Conservation (phyloP, 2,888 invertebrate species). For the Automeris io region DNA sequence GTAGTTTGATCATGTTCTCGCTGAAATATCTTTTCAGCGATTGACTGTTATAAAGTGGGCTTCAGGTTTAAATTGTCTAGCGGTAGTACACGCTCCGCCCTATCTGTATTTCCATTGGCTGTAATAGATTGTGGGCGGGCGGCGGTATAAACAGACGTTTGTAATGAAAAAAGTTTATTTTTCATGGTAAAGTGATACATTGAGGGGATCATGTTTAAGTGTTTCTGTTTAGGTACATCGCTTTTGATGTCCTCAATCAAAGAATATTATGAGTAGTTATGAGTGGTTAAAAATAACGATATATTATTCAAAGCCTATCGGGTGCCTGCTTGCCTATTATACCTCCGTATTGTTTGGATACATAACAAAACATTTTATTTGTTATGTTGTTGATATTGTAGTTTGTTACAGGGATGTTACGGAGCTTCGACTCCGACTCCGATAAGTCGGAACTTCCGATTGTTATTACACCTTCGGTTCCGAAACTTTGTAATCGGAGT, state of each 20-base stretch:
- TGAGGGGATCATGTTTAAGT: slow-evolving; percentile 32
- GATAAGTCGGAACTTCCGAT: no score
- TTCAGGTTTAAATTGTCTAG: slow-evolving; percentile 43
- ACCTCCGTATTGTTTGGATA: no score
- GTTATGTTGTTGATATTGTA: no score
- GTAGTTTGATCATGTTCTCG: slow-evolving; percentile 39
- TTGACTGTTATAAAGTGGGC: slow-evolving; percentile 48
- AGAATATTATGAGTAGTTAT: slow-evolving; percentile 17
- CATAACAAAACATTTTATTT: no score
- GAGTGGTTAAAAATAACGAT: slow-evolving; percentile 17
- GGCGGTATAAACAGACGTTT: slow-evolving; percentile 11
- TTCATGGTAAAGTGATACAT: slow-evolving; percentile 50
- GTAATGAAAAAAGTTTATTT: slow-evolving; percentile 29
- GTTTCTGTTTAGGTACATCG: slow-evolving; percentile 26
- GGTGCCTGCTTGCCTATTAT: no score
- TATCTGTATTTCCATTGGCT: slow-evolving; percentile 39
- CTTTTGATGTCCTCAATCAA: slow-evolving; percentile 28
- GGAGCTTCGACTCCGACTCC: no score
- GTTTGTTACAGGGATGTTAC: no score
- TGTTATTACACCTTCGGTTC: no score
- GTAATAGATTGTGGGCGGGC: slow-evolving; percentile 39
- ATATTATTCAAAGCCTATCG: no score
- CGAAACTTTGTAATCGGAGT: no score
- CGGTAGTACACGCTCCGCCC: slow-evolving; percentile 46
- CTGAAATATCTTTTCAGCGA: slow-evolving; percentile 56